Percentiles rank a stretch among this genome's conserved stretches.
These are phyloP conservation scores for Cottus gobio DNA, from an alignment of 2,113 vertebrate species.

Conservation along the genomic window DNA sequence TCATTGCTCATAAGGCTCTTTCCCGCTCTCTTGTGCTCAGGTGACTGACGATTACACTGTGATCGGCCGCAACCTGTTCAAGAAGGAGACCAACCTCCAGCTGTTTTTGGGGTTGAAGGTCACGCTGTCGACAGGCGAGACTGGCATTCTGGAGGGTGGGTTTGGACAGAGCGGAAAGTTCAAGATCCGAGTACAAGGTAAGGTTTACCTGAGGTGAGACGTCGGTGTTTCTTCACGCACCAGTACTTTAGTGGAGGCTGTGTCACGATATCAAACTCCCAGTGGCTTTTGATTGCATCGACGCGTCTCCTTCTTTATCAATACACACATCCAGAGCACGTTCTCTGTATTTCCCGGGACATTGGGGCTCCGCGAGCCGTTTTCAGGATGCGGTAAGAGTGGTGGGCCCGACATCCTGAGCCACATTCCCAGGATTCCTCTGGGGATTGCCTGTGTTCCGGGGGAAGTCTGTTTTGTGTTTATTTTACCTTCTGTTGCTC, in stretches of 20 bases:
- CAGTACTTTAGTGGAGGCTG: neutral
- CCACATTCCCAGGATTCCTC: constrained; percentile 80
- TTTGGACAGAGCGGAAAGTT: constrained; percentile 98
- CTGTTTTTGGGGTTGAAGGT: constrained; percentile 95
- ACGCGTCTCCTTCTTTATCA: neutral
- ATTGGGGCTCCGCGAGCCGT: constrained; percentile 44
- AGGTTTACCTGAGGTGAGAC: constrained; percentile 47
- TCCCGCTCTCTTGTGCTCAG: constrained; percentile 72
- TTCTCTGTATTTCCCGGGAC: constrained; percentile 10
- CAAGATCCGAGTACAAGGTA: constrained; percentile 92
- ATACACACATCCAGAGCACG: constrained; percentile 13
- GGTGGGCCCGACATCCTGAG: constrained; percentile 67
- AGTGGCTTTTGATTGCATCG: neutral
- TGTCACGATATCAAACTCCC: neutral
- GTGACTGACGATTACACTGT: constrained; percentile 92
- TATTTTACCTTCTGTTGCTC: constrained; percentile 84
- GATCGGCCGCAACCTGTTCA: constrained; percentile 96
- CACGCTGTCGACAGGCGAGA: constrained; percentile 91
- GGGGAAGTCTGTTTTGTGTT: constrained; percentile 80
- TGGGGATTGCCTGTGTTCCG: constrained; percentile 77
- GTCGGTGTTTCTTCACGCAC: neutral
- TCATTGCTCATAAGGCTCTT: constrained; percentile 4
- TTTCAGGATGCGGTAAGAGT: constrained; percentile 81
- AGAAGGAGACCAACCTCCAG: constrained; percentile 98
- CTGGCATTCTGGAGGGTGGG: constrained; percentile 91